Evolutionary conservation across 2,888 invertebrate species (phyloP).

Genomic region (Megamerina dolium): DNA sequence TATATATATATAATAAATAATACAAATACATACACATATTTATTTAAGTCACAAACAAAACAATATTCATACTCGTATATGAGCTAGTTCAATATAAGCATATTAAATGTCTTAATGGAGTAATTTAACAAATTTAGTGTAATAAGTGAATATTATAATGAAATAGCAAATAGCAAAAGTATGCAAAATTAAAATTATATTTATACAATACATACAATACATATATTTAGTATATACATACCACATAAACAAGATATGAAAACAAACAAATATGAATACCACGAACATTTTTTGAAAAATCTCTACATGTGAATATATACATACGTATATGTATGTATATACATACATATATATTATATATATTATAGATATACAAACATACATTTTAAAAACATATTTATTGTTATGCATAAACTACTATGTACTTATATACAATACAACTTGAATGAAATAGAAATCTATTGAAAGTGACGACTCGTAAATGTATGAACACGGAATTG

Average conservation of each 20-base stretch:
- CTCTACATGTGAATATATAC: constrained; percentile 25
- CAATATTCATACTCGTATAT: no score
- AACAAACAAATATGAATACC: constrained; percentile 10
- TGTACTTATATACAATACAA: constrained; percentile 16
- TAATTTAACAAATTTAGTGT: constrained; percentile 9
- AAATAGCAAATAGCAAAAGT: neutral
- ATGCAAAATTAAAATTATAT: constrained; percentile 5
- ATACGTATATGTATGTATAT: no score
- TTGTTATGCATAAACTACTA: constrained; percentile 12
- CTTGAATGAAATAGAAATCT: no score
- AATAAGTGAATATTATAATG: constrained; percentile 7
- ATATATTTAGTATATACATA: constrained; percentile 11
- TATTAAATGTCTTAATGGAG: constrained; percentile 14
- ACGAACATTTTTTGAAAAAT: constrained; percentile 19
- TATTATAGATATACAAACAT: neutral
- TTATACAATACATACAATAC: constrained; percentile 4
- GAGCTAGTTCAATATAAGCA: no score
- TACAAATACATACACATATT: no score
- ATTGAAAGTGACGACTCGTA: no score
- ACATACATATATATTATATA: constrained; percentile 7
- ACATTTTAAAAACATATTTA: constrained; percentile 8
- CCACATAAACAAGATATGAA: constrained; percentile 5
- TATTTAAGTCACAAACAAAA: no score
- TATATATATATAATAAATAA: no score
- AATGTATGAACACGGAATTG: no score